Evolutionary conservation across 2,888 invertebrate species (phyloP), one percentile per base, ranked within the genome.

Genomic region (Cynaeus angustus): DNA sequence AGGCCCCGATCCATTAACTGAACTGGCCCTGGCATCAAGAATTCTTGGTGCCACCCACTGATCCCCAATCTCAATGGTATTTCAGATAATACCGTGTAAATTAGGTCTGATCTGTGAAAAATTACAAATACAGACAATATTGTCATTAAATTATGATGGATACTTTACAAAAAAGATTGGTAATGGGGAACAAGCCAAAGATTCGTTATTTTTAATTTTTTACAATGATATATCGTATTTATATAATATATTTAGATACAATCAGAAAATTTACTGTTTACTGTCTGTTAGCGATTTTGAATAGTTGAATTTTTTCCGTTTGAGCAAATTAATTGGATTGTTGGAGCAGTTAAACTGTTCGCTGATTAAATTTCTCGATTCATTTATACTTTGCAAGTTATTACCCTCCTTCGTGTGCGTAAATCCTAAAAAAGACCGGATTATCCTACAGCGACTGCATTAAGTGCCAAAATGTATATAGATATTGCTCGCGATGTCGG

Each of bases 1-100:
- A 95, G 88, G 93, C 95, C 78, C 94, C 95, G 83, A 95, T 95
- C 85, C 95, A 95, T 89, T 95, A 93, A 83, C 83, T 85, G 83
- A 81, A 78, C 77, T 79, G 80, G 81, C 79, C 78, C 72, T 81
- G 80, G 81, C 77, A 78, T 70, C 76, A 76, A 75, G 82, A 81
- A 76, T 79, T 80, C 78, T 66, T 74, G 78, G 68, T 82, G 82
- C 82, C 82, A 81, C 77, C 77, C 77, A 76, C 78, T 77, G 82
- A 81, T 81, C 82, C 83, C 82, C 84, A 81, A 74, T 75, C 78
- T 80, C 78, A 83, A 81, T 85, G 81, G 82, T 82, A 81, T 79
- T 79, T 78, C 77, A 78, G 77, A 77, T 81, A 79, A 81, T 73
- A 73, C 73, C 68, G 55, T 59, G 30, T 65, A 62, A 66, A 69